Evolutionary conservation across 2,888 invertebrate genomes (phyloP).

Genomic region (Gryllus longicercus): DNA sequence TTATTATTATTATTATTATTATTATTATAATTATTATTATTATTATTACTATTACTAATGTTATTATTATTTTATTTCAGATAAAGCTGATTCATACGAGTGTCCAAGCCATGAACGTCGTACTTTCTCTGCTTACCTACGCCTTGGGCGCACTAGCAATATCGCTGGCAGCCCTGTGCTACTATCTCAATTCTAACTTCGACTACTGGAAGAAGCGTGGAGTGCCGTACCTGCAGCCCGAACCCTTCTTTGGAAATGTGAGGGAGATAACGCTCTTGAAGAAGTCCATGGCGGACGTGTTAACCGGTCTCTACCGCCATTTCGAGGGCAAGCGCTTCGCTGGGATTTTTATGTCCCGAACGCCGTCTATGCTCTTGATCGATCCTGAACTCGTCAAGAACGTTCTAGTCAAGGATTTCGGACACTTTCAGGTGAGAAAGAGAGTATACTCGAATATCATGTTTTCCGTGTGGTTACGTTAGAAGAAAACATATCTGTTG

Average conservation of each 20-base stretch:
- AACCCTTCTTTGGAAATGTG: constrained; percentile 63
- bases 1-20: no score
- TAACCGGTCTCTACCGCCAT: constrained; percentile 57
- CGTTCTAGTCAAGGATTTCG: constrained; percentile 60
- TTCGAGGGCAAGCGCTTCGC: constrained; percentile 23
- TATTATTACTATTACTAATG: no score
- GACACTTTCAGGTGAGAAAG: constrained; percentile 57
- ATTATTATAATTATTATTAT: no score
- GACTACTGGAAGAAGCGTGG: constrained; percentile 58
- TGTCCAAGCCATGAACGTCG: no score
- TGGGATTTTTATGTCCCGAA: constrained; percentile 37
- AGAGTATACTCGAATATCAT: constrained; percentile 46
- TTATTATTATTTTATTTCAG: no score
- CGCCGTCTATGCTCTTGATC: constrained; percentile 59
- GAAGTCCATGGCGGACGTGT: constrained; percentile 59
- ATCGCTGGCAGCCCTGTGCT: neutral
- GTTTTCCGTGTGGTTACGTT: constrained; percentile 56
- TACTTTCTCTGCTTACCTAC: neutral
- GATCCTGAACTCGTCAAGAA: constrained; percentile 58
- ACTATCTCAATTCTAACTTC: constrained; percentile 22
- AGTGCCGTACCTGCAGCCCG: constrained; percentile 55
- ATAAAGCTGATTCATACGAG: no score
- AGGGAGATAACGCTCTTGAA: constrained; percentile 54
- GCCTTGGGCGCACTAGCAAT: neutral
- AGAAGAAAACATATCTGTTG: no score